A percentile compares a stretch with the other conserved stretches of the same genome.
These are phyloP conservation scores for Halictus ligatus DNA, from an alignment of 2,888 invertebrate species.

Conservation along the genomic window DNA sequence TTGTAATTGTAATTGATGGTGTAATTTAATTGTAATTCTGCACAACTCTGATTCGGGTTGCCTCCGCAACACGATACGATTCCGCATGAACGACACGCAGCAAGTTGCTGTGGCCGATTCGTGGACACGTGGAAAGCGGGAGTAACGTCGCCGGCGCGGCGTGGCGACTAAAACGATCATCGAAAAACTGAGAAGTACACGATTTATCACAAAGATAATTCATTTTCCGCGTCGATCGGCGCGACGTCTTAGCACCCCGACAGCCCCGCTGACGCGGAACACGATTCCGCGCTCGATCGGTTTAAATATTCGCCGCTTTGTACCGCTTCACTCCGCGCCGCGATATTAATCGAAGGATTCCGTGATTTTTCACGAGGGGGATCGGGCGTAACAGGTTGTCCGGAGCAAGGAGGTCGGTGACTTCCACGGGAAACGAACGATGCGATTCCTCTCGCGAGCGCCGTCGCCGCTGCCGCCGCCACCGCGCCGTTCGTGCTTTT, in stretches of 20 bases:
- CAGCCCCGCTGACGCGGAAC: slow-evolving; percentile 39
- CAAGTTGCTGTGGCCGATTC: neutral
- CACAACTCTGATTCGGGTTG: too few species aligned
- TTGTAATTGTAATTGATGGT: too few species aligned
- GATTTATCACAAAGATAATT: slow-evolving; percentile 42
- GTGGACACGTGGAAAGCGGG: neutral
- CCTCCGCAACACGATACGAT: neutral
- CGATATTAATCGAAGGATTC: slow-evolving; percentile 43
- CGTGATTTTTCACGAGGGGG: slow-evolving; percentile 22
- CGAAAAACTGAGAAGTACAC: slow-evolving; percentile 11
- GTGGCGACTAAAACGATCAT: neutral
- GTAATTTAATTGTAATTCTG: too few species aligned
- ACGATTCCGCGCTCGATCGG: slow-evolving; percentile 32
- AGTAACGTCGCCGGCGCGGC: neutral
- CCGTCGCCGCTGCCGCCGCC: too few species aligned
- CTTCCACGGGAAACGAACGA: slow-evolving; percentile 14
- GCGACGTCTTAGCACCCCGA: slow-evolving; percentile 48
- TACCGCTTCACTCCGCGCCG: neutral
- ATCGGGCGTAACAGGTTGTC: slow-evolving; percentile 39
- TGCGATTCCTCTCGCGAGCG: neutral
- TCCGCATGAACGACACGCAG: neutral
- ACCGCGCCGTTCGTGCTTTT: slow-evolving; percentile 11
- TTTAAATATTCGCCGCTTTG: slow-evolving; percentile 33
- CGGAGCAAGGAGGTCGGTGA: neutral
- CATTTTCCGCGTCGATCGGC: slow-evolving; percentile 28